Evolutionary conservation across 2,113 vertebrate genomes (phyloP).

Genomic region (Pollimyrus isidori): DNA sequence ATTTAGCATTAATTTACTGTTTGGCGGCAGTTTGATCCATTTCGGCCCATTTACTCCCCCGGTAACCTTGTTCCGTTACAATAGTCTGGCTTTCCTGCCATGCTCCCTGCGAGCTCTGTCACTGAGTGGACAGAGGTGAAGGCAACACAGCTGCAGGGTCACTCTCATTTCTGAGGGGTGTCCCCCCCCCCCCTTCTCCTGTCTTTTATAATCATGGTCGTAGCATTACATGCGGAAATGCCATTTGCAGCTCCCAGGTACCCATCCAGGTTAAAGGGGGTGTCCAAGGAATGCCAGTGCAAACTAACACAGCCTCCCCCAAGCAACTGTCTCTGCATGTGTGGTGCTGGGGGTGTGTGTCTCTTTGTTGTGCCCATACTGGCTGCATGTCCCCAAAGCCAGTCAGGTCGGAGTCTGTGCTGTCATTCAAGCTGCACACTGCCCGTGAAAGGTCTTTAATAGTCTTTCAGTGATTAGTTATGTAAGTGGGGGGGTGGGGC

Average conservation of each 20-base stretch:
- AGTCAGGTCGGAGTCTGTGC: background rate
- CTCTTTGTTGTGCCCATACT: background rate
- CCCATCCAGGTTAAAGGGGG: background rate
- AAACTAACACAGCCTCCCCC: background rate
- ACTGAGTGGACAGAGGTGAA: background rate
- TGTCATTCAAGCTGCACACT: background rate
- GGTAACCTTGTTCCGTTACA: background rate
- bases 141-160: background rate
- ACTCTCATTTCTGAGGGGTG: background rate
- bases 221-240: background rate
- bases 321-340: background rate
- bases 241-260: background rate
- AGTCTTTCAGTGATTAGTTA: background rate
- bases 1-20: background rate
- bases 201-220: background rate
- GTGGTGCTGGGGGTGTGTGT: background rate
- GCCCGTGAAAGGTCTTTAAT: background rate
- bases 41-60: background rate
- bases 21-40: background rate
- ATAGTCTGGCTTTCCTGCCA: background rate
- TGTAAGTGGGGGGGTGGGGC: background rate
- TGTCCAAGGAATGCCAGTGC: background rate
- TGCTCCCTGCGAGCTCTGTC: background rate
- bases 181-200: background rate
- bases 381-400: background rate